A percentile compares a stretch with the other conserved stretches of the same genome.
These are phyloP conservation scores for Meteorus colon DNA, from an alignment of 2,888 invertebrate genomes.

Conservation along the genomic window DNA sequence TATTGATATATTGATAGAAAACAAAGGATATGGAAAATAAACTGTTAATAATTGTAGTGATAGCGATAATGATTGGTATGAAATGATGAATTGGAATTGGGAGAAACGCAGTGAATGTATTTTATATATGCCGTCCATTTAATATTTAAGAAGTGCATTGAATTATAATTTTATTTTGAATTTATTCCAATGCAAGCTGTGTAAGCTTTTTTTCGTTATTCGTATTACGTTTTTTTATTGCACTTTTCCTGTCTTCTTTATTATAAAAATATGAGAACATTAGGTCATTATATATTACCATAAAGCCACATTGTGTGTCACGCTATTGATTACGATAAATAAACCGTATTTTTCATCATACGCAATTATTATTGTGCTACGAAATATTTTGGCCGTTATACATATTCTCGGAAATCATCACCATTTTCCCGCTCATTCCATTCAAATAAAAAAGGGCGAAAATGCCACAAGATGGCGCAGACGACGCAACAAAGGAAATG, in stretches of 20 bases:
- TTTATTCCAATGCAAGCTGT: not conserved
- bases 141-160: not conserved
- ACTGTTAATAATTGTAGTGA: too few relatives aligned
- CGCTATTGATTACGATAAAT: not conserved
- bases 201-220: not conserved
- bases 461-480: too few relatives aligned
- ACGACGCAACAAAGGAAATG: too few relatives aligned
- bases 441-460: too few relatives aligned
- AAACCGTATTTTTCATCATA: constrained; percentile 1
- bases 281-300: not conserved
- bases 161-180: not conserved
- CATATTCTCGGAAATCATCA: too few relatives aligned
- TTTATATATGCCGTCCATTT: constrained; percentile 25
- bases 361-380: not conserved
- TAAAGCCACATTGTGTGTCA: not conserved
- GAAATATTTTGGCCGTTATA: too few relatives aligned
- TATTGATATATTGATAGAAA: too few relatives aligned
- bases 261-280: not conserved
- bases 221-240: not conserved
- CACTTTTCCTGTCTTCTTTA: not conserved
- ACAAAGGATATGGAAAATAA: too few relatives aligned
- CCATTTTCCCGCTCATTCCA: too few relatives aligned
- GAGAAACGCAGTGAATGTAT: constrained; percentile 8
- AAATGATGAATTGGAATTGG: not conserved
- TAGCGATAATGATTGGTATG: not conserved